Conservation (phyloP, 2,113 vertebrate species). For the Oophaga pumilio region DNA sequence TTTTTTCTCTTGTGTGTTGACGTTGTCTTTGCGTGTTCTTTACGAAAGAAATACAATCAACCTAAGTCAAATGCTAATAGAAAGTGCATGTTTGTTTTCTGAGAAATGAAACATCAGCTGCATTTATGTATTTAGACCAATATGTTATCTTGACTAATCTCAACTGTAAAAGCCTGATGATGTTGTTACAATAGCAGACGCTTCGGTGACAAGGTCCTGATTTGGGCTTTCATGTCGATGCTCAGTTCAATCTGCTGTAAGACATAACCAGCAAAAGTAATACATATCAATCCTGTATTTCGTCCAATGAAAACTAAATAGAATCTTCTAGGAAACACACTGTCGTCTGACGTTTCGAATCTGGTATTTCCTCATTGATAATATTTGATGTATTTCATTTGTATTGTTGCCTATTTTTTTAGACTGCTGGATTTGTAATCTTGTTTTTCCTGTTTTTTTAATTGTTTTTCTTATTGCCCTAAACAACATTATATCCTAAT, state of each 20-base stretch:
- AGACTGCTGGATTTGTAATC: no score
- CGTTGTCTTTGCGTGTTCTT: not conserved
- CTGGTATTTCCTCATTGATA: no score
- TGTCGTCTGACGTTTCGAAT: not conserved
- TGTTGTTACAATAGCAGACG: not conserved
- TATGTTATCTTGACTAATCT: slow-evolving; percentile 19
- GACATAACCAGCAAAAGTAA: not conserved
- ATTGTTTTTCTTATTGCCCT: no score
- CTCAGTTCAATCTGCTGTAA: slow-evolving; percentile 20
- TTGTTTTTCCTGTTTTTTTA: no score
- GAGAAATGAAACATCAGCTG: slow-evolving; percentile 10
- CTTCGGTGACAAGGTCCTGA: slow-evolving; percentile 6
- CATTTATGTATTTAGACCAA: slow-evolving; percentile 11
- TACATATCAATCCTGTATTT: not conserved
- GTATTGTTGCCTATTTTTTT: no score
- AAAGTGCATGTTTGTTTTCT: not conserved
- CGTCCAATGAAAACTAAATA: not conserved
- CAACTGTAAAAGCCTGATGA: slow-evolving; percentile 11
- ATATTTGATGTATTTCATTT: no score
- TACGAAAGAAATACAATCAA: not conserved
- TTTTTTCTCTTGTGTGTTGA: not conserved
- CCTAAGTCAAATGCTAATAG: not conserved
- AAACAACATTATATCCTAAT: no score
- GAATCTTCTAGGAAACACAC: not conserved
- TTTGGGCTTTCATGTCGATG: not conserved